A percentile compares a stretch with the other conserved stretches of the same genome.
phyloP scores from a whole-genome alignment of 2,113 vertebrate genomes.

The Chelonoidis abingdonii region DNA sequence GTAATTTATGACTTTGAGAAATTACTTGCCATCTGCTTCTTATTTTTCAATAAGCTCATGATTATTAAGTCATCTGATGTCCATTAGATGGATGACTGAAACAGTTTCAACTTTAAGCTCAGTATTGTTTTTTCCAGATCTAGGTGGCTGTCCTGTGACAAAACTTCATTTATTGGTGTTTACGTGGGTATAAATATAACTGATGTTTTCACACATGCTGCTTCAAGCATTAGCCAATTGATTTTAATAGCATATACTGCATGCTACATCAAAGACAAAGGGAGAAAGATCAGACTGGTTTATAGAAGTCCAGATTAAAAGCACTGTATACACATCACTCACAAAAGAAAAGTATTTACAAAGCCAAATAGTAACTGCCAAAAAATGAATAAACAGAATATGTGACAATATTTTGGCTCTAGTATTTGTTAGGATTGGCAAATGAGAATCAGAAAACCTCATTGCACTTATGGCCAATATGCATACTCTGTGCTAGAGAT shows the following conservation, averaged over 20 bases:
- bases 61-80: conserved; percentile 27
- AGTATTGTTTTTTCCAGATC: background rate
- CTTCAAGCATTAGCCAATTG: background rate
- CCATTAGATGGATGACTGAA: background rate
- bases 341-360: background rate
- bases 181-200: background rate
- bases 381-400: background rate
- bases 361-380: conserved; percentile 19
- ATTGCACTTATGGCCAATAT: background rate
- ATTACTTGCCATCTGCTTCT: conserved; percentile 48
- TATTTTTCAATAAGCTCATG: conserved; percentile 41
- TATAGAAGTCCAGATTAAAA: background rate
- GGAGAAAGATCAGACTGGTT: background rate
- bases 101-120: background rate
- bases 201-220: background rate
- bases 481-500: accelerated
- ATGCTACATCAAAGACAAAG: background rate
- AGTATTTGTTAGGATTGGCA: background rate
- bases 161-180: background rate
- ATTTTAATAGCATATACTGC: background rate
- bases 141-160: background rate
- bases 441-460: background rate
- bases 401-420: background rate
- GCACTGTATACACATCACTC: background rate
- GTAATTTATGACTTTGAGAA: background rate